These are phyloP conservation scores for Strix uralensis DNA, from an alignment of 2,113 vertebrate species.

Conservation along the genomic window DNA sequence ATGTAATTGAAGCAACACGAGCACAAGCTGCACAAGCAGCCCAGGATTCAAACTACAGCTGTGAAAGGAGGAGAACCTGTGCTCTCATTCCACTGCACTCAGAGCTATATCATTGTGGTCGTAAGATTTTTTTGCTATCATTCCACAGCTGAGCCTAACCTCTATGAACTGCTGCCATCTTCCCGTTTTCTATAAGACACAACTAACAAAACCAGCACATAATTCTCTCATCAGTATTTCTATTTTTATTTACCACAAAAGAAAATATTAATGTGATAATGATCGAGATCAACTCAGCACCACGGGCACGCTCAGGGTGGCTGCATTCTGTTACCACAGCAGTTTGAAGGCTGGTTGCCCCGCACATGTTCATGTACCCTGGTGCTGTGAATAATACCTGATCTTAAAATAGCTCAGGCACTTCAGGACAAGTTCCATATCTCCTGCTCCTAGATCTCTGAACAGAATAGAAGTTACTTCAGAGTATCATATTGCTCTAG, in stretches of 20 bases:
- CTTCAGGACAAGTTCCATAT: constrained; percentile 42
- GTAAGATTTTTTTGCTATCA: neutral
- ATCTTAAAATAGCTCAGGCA: constrained; percentile 60
- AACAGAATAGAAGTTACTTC: neutral
- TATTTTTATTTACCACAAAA: neutral
- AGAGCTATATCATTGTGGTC: neutral
- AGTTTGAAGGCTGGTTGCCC: neutral
- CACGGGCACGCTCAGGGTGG: rapidly evolving
- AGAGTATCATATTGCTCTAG: neutral
- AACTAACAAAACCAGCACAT: neutral
- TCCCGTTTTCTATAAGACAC: neutral
- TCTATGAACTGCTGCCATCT: neutral
- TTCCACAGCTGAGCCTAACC: neutral
- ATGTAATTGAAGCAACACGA: neutral
- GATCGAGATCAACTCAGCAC: neutral
- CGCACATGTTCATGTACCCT: neutral
- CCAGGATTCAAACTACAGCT: neutral
- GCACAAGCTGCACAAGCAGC: neutral
- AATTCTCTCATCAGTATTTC: neutral
- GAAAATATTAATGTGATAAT: neutral
- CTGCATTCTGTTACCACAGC: neutral
- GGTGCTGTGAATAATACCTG: neutral
- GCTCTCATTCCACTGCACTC: neutral
- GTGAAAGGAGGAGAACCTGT: neutral
- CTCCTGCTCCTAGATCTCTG: neutral